Base-by-base conservation (phyloP, 92 coral and sea anemone species). In the Porites evermanni region DNA sequence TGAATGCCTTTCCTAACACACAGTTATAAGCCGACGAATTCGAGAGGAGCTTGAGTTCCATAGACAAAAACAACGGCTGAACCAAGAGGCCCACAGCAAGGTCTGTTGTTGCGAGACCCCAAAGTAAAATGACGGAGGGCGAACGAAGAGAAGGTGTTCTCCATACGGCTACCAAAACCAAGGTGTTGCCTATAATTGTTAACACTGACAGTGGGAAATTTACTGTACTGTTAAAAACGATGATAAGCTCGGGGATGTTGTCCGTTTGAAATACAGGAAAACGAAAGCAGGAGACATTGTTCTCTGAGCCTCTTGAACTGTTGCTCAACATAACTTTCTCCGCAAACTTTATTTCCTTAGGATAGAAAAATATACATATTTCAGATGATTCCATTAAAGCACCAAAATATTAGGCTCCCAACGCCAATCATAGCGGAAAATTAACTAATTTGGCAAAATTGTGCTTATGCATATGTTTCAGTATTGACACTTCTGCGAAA, bases 81-180 rank as follows among this genome's bases (percentile, higher is more conserved):
- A 23, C 19, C 32, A 75, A 16, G n/a, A 54, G 38, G 20, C 79
- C 79, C 2, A 75, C 79, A 19, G 66, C 65, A 47, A 75, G 79
- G 12, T 75, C 79, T 12, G 79, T 53, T 18, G 66, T 23, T 52
- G 79, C 79, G 32, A 75, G 79, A 10, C 79, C 79, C 26, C 79
- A 53, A 64, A 75, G 65, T 64, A 75, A 51, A 19, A 75, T 75
- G 20, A 53, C 11, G 8, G 79, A 75, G 4, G 79, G 64, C 19
- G 63, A 53, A 7, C 79, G 66, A 75, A 54, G 79, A 21, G 79
- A 75, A 12, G 79, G 44, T 2, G 79, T 75, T 2, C 18, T 75
- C 79, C 79, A 53, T 4, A 75, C 66, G 8, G 79, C 65, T 12
- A 65, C 64, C 16, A 75, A 23, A 21, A 75, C 65, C 38, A 75